phyloP scores from a whole-genome alignment of 2,113 vertebrate genomes.

The Tragelaphus scriptus region DNA sequence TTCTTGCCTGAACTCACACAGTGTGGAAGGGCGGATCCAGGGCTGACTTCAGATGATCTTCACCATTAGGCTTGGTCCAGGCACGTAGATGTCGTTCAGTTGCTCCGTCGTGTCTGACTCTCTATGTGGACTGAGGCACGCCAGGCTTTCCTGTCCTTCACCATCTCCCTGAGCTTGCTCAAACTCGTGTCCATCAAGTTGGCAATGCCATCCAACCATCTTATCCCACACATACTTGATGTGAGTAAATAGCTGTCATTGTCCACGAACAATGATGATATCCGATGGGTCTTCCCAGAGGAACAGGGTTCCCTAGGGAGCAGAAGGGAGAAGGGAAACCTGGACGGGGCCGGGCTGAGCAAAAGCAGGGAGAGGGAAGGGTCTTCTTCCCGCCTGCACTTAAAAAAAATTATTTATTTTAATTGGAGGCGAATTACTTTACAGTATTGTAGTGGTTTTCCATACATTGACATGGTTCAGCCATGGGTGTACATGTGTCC shows the following conservation, averaged over 20 bases:
- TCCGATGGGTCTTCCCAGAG: background rate
- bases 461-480: background rate
- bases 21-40: background rate
- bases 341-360: background rate
- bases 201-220: background rate
- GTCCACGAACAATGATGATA: rapidly evolving
- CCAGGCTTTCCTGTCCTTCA: background rate
- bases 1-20: background rate
- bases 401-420: background rate
- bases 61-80: no score
- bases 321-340: background rate
- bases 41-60: background rate
- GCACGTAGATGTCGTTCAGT: background rate
- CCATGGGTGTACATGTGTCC: background rate
- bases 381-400: background rate
- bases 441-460: background rate
- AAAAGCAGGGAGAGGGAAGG: background rate
- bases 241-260: background rate
- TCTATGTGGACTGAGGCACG: rapidly evolving
- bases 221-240: background rate
- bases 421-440: background rate
- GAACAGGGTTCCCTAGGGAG: background rate
- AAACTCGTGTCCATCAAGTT: background rate
- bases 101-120: background rate
- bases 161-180: background rate